These are phyloP conservation scores for Apotomis turbidana DNA, from an alignment of 2,888 invertebrate species.

Conservation along the genomic window DNA sequence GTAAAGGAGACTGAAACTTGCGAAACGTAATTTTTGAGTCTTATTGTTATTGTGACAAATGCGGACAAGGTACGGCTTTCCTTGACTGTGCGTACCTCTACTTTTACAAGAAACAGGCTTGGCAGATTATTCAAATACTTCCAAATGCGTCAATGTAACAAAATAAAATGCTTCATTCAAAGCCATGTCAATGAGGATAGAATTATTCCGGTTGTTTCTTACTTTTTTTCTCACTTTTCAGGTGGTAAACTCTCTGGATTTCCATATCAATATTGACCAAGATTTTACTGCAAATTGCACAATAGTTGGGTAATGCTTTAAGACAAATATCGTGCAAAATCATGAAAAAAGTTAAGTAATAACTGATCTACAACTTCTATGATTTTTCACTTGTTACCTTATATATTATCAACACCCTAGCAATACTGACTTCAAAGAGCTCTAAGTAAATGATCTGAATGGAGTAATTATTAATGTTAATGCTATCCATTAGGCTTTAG, in stretches of 20 bases:
- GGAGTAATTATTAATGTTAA: not conserved
- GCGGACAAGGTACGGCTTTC: too few relatives aligned
- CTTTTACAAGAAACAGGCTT: not conserved
- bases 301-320: too few relatives aligned
- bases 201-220: not conserved
- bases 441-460: not conserved
- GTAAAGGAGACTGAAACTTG: too few relatives aligned
- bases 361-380: too few relatives aligned
- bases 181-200: not conserved
- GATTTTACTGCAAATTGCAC: too few relatives aligned
- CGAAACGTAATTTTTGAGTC: too few relatives aligned
- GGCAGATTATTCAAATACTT: slow-evolving; percentile 15
- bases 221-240: not conserved
- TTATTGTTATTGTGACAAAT: too few relatives aligned
- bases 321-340: too few relatives aligned
- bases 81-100: too few relatives aligned
- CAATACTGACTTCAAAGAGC: not conserved
- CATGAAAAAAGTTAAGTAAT: too few relatives aligned
- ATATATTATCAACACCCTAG: not conserved
- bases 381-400: too few relatives aligned
- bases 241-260: not conserved
- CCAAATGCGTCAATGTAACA: not conserved
- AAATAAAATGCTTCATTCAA: not conserved
- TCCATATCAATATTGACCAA: too few relatives aligned
- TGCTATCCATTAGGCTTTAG: not conserved